A percentile compares a stretch with the other conserved stretches of the same genome.
Evolutionary conservation across 2,113 vertebrate genomes (phyloP).

Genomic region (Lasiurus cinereus): DNA sequence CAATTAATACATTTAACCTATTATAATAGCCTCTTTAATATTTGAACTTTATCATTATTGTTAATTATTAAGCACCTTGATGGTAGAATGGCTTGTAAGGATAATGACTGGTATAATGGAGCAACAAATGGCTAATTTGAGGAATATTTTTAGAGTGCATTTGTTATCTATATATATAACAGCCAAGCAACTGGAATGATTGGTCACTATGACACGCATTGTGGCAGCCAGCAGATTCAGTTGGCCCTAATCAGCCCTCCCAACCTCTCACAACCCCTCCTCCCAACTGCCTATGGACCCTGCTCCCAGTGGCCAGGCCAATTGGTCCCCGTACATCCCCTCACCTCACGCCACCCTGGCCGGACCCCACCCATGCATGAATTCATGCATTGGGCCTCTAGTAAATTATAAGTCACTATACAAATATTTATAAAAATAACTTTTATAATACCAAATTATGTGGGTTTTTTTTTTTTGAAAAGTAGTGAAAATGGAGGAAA

Average conservation of each 20-base stretch:
- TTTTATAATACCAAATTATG: neutral
- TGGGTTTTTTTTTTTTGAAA: neutral
- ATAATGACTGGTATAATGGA: neutral
- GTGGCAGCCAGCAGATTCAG: no score
- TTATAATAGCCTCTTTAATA: neutral
- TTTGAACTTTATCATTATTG: slow-evolving; percentile 30
- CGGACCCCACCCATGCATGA: no score
- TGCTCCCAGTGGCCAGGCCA: no score
- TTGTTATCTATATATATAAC: neutral
- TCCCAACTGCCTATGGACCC: no score
- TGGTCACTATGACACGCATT: no score
- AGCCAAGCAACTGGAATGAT: no score
- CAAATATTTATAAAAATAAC: neutral
- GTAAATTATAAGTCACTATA: neutral
- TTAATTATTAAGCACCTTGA: slow-evolving; percentile 52
- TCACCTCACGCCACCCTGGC: no score
- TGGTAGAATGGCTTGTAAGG: neutral
- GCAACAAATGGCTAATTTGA: neutral
- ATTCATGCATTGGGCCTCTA: no score
- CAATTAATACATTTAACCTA: slow-evolving; percentile 26
- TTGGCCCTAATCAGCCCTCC: no score
- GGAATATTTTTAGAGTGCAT: neutral
- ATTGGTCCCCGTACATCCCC: no score
- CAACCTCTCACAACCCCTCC: no score
- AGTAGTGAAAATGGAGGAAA: neutral